A percentile compares a stretch with the other conserved stretches of the same genome.
phyloP scores from a whole-genome alignment of 2,797 vertebrate genomes.

The Gobio occitaniae region DNA sequence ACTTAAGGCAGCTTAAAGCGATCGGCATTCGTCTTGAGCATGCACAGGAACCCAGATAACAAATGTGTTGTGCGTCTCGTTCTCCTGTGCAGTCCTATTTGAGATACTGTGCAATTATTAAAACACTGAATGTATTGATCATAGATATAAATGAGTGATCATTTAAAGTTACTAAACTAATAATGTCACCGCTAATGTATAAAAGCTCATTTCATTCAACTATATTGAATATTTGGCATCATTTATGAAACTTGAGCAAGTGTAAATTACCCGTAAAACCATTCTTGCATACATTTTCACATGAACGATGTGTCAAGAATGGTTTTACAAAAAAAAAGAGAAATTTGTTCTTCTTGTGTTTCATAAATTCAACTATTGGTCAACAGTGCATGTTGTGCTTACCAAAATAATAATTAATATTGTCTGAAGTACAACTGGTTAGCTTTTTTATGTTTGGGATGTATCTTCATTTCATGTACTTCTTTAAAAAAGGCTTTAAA shows the following conservation, averaged over 20 bases:
- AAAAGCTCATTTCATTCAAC: background rate
- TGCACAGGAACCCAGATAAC: slow-evolving; percentile 44
- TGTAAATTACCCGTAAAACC: background rate
- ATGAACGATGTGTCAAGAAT: background rate
- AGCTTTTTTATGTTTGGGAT: slow-evolving; percentile 14
- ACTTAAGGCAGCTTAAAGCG: slow-evolving; percentile 22
- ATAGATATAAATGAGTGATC: slow-evolving; percentile 41
- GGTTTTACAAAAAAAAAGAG: background rate
- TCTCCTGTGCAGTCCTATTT: background rate
- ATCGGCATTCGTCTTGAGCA: slow-evolving; percentile 19
- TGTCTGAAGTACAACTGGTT: slow-evolving; percentile 11
- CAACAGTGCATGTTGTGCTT: slow-evolving; percentile 47
- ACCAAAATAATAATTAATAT: slow-evolving; percentile 12
- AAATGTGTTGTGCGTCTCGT: slow-evolving; percentile 29
- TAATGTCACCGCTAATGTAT: background rate
- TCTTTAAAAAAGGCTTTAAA: background rate
- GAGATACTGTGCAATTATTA: slow-evolving; percentile 66
- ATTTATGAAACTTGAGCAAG: background rate
- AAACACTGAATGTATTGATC: slow-evolving; percentile 68
- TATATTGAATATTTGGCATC: background rate
- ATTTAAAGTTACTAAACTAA: slow-evolving; percentile 39
- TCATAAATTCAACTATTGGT: slow-evolving; percentile 14
- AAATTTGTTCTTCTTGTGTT: background rate
- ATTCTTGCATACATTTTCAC: background rate
- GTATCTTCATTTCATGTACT: background rate